Evolutionary conservation across 23 tunicate species (phyloP).

Genomic region (Halocynthia roretzi): DNA sequence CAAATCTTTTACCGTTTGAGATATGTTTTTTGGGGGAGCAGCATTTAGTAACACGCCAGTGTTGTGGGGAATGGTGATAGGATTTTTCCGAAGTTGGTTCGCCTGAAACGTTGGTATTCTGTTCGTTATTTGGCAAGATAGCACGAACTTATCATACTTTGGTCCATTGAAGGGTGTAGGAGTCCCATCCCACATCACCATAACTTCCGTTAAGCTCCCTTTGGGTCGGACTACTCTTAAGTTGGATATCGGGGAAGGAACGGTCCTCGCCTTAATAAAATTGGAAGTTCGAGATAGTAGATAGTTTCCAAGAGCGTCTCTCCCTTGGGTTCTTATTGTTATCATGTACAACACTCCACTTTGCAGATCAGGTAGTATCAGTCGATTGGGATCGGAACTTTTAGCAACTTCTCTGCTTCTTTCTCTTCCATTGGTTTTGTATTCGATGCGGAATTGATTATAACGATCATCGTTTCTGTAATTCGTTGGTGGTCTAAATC

Average conservation of each 20-base stretch:
- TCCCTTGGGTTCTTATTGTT: background rate
- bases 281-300: constrained; percentile 2
- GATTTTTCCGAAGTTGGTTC: constrained; percentile 3
- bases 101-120: background rate
- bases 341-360: constrained; percentile 34
- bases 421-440: background rate
- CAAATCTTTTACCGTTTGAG: background rate
- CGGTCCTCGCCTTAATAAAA: constrained; percentile 10
- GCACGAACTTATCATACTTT: background rate
- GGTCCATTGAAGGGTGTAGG: constrained; percentile 8
- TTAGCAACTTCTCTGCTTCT: constrained; percentile 4
- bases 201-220: background rate
- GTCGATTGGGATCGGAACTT: background rate
- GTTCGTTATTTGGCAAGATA: constrained; percentile 6
- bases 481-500: constrained; percentile 2
- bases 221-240: background rate
- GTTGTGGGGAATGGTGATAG: background rate
- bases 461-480: constrained; percentile 2
- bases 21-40: constrained; percentile 2
- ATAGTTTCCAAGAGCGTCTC: background rate
- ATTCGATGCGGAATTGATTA: constrained; percentile 12
- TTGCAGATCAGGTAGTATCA: background rate
- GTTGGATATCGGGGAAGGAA: constrained; percentile 15
- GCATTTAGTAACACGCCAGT: background rate
- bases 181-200: constrained; percentile 15